Evolutionary conservation across 2,888 invertebrate species (phyloP), one percentile per base, ranked within the genome.

Genomic region (Polyommatus icarus): DNA sequence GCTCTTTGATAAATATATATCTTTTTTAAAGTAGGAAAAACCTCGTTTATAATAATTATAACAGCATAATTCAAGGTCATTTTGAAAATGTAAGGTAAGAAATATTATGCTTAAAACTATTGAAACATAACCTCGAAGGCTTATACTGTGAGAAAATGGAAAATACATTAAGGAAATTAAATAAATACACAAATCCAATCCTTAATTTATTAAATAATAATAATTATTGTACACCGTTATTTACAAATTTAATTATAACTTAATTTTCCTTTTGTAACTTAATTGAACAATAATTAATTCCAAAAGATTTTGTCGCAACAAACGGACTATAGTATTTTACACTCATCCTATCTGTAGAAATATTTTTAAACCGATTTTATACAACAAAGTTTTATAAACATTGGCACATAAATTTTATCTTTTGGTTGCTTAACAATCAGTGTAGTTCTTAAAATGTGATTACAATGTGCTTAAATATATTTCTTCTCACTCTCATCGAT

Each of bases 181-280:
- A 29, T 50, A 73, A 50, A 46, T 12, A 50, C 15, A 29, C 29
- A 15, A 46, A 50, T 75, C 1, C 24, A 50, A 75, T 50, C 3
- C 29, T 75, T 75, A 75, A 75, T 75, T 75, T 50, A 46, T 71
- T 77, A 50, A 67, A 79, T 77, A 73, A 77, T 50, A 67, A 79
- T 77, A 71, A 77, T 50, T 50, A 81, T 78, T 78, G 50, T 79
- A 80, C 79, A 75, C 15, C 46, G 32, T 40, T 78, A 79, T 80
- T 80, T 79, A 81, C 79, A 77, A 76, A 29, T 36, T 81, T 80
- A 71, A 78, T 80, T 54, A 18, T 75, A 54, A 54, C 46, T 75
- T 75, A 73, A 40, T 75, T 46, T 50, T 46, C 40, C 18, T 46
- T 50, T 24, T 15, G 20, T 46, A 24, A 50, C 50, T 15, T 15